A percentile compares a stretch with the other conserved stretches of the same genome.
phyloP scores from a whole-genome alignment of 2,888 invertebrate species.

The Pardosa pseudoannulata region DNA sequence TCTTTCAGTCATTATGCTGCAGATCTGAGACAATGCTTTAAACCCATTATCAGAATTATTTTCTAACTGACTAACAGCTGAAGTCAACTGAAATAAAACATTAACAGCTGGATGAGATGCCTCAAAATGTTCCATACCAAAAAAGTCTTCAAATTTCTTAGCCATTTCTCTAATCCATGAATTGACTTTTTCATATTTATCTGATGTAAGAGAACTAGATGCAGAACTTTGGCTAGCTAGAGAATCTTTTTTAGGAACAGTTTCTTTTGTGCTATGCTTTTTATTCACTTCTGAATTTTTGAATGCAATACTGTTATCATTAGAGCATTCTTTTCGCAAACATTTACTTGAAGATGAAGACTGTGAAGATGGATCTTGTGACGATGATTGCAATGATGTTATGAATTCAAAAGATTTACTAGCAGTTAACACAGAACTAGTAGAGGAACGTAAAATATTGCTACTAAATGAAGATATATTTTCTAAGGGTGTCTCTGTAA shows the following conservation, averaged over 20 bases:
- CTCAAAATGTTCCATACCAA: slow-evolving; percentile 81
- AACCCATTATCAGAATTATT: slow-evolving; percentile 81
- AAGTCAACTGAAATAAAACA: slow-evolving; percentile 88
- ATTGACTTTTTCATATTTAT: slow-evolving; percentile 88
- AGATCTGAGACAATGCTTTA: slow-evolving; percentile 86
- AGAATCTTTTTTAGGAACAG: neutral
- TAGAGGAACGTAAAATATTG: slow-evolving; percentile 26
- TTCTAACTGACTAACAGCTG: slow-evolving; percentile 85
- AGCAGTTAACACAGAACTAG: slow-evolving; percentile 1
- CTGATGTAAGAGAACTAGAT: slow-evolving; percentile 83
- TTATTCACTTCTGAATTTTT: slow-evolving; percentile 11
- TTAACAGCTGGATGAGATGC: slow-evolving; percentile 85
- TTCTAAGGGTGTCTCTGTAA: slow-evolving; percentile 27
- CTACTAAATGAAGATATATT: slow-evolving; percentile 38
- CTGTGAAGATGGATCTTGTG: neutral
- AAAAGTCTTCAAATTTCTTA: slow-evolving; percentile 80
- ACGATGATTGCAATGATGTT: slow-evolving; percentile 21
- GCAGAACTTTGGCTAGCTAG: slow-evolving; percentile 77
- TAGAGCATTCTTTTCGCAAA: slow-evolving; percentile 27
- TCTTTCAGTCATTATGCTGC: slow-evolving; percentile 91
- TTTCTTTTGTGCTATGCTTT: slow-evolving; percentile 22
- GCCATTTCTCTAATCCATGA: slow-evolving; percentile 93
- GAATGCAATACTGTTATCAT: slow-evolving; percentile 26
- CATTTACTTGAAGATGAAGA: slow-evolving; percentile 14
- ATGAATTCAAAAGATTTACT: slow-evolving; percentile 20